Base-by-base conservation (phyloP, 2,888 invertebrate species). In the Acrobasis suavella region DNA sequence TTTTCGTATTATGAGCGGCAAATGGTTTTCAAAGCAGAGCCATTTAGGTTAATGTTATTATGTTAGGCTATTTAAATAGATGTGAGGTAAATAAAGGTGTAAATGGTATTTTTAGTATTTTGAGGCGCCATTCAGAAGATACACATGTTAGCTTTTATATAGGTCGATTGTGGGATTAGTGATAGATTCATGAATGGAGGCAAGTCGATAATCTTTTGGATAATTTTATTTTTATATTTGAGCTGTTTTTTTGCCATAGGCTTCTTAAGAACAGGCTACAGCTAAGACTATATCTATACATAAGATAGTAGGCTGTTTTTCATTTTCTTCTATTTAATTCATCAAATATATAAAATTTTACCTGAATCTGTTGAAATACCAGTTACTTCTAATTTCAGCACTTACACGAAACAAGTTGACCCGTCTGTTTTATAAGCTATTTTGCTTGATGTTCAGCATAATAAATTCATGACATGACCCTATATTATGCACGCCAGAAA, bases 401-500 rank as follows among this genome's bases (percentile, higher is more conserved):
- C 22, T 56, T 22, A 22, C 39, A 39, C 39, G 37, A 37, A 50
- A 50, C 37, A 37, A 59, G 50, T 59, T 37, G 38, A 59, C 59
- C 38, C 38, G 38, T 51, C 38, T 51, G 50, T 60, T 60, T 60
- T 22, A 42, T 16, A 50, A 52, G 51, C 60, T 22, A 16, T 52
- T 50, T 39, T 37, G 50, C 42, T 42, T 16, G 39, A 17, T 60
- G 51, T 38, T 42, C n/a, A 9, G 54, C 54, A 54, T 54, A 54
- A 61, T 54, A 15, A 12, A 56, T 56, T 61, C 54, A 54, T 61
- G 37, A 54, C 54, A 54, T 61, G 37, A 54, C 54, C 61, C 49
- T 39, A 60, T 42, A 52, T 55, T 54, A 61, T 54, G 22, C 54
- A 52, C 54, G 68, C 56, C 63, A 60, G 52, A 59, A 60, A 38